phyloP scores from a whole-genome alignment of 1,140 invertebrate species.

The Bombyx mori region ASM3026992v2 NC_085116.1:10971001-10971500 shows the following conservation, averaged over 20 bases:
- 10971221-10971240: slow-evolving; percentile 8
- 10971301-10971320: not conserved
- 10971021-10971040: slow-evolving; percentile 6
- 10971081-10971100: slow-evolving; percentile 13
- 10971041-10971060: slow-evolving; percentile 17
- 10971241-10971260: not conserved
- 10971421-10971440: not conserved
- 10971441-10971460: not conserved
- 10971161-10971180: slow-evolving; percentile 8
- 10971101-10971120: slow-evolving; percentile 13
- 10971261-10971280: not conserved
- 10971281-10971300: not conserved
- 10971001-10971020: slow-evolving; percentile 9
- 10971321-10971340: not conserved
- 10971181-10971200: slow-evolving; percentile 14
- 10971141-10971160: slow-evolving; percentile 8
- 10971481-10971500: not conserved
- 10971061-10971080: slow-evolving; percentile 16
- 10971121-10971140: slow-evolving; percentile 11
- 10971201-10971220: slow-evolving; percentile 13
- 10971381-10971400: not conserved
- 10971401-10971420: not conserved
- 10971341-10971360: not conserved
- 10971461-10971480: not conserved
- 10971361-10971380: not conserved